These are phyloP conservation scores for Junonia oenone DNA, from an alignment of 2,888 invertebrate genomes.

Conservation along the genomic window DNA sequence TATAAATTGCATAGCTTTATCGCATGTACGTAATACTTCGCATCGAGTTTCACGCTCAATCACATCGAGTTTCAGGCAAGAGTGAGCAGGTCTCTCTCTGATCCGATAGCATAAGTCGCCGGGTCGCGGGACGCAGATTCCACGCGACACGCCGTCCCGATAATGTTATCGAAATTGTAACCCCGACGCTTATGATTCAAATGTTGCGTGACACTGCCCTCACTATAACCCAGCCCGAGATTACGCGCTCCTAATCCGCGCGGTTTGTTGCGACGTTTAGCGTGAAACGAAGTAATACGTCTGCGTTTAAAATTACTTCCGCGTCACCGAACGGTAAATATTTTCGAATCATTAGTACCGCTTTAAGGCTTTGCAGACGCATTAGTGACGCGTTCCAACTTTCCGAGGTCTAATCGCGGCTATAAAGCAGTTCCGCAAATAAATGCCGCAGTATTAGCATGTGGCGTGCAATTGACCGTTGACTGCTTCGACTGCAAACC, in stretches of 20 bases:
- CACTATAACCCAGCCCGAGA: not conserved
- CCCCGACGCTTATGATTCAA: not conserved
- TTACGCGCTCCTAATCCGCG: not conserved
- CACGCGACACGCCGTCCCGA: not conserved
- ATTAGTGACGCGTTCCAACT: not conserved
- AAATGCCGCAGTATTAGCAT: not conserved
- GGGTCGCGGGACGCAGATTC: not conserved
- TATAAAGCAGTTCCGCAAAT: not conserved
- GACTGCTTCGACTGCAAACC: not conserved
- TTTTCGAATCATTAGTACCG: not conserved
- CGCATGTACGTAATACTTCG: slow-evolving; percentile 4
- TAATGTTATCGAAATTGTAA: slow-evolving; percentile 12
- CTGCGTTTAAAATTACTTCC: not conserved
- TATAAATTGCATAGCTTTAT: not conserved
- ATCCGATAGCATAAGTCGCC: slow-evolving; percentile 1
- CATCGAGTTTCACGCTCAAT: slow-evolving; percentile 8
- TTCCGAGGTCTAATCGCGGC: not conserved
- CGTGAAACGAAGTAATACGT: not conserved
- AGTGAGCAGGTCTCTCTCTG: slow-evolving; percentile 1
- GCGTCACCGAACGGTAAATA: not conserved
- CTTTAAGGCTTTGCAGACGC: not conserved
- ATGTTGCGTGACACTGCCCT: slow-evolving; percentile 4
- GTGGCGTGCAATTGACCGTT: not conserved
- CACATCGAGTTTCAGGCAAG: slow-evolving; percentile 8
- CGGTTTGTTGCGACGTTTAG: not conserved